Base-by-base conservation (phyloP, 2,888 invertebrate species). In the Podotricha telesiphe region DNA sequence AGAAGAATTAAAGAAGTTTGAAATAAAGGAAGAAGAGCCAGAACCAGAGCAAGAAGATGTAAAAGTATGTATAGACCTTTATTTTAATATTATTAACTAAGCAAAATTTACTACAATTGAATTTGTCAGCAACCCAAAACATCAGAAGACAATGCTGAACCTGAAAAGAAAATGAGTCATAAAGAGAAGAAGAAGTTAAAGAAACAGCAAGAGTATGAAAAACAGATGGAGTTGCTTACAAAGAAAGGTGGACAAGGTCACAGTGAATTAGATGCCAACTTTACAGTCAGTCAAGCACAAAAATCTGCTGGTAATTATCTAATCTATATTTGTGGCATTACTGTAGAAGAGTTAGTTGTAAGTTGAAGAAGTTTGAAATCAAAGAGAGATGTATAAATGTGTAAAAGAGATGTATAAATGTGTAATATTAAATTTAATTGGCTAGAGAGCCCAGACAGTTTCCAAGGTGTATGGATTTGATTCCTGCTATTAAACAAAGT, bases 171-270 rank as follows among this genome's bases (percentile, higher is more conserved):
- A 85, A 82, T 98, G 64, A 96, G 97, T 1, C 97, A 98, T 83
- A 98, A 98, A 87, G 98, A 98, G 83, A 98, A 97, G 88, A 98
- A 98, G 82, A 98, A 98, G 81, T 80, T 97, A 73, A 98, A 98
- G 84, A 98, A 98, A 78, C 95, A 96, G 88, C 95, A 96, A 82
- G 98, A 98, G 81, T 98, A 97, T 86, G 97, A 98, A 81, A 96
- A 96, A 79, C 97, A 97, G 82, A 94, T 98, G 94, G 97, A 98
- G 83, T 83, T 96, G 77, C 88, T 98, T 89, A 95, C 96, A 1
- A 97, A 96, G 83, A 97, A 97, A 85, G 97, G 97, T 20, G 97
- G 98, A 0, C 96, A 97, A 83, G 98, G 97, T 0, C 97, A 97
- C 83, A 97, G 97, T 50, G 97, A 98, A 68, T 91, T 98, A 17